Percentiles rank a stretch among this genome's conserved stretches.
These are phyloP conservation scores for Myotis davidii DNA, from an alignment of 2,113 vertebrate genomes.

Conservation along the genomic window DNA sequence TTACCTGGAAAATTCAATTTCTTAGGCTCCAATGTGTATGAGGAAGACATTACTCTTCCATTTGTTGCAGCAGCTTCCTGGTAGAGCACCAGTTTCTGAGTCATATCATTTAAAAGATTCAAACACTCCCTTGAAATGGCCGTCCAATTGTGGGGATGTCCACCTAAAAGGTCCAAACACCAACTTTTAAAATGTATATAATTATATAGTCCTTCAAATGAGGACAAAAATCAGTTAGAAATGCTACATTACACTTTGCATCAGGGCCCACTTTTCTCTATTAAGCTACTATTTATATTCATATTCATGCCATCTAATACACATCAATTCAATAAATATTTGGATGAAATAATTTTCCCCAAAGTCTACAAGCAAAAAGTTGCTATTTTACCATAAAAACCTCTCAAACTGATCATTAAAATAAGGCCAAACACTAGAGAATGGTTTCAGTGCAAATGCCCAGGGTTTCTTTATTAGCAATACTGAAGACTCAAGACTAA, in stretches of 20 bases:
- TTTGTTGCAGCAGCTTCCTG: slow-evolving; percentile 95
- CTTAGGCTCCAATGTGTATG: slow-evolving; percentile 82
- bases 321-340: neutral
- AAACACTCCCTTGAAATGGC: slow-evolving; percentile 94
- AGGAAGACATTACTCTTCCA: slow-evolving; percentile 89
- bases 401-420: neutral
- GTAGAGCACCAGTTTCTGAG: slow-evolving; percentile 90
- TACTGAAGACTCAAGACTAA: neutral
- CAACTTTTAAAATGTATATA: slow-evolving; percentile 46
- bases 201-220: neutral
- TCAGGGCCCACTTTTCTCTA: neutral
- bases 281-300: neutral
- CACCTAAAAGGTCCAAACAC: slow-evolving; percentile 86
- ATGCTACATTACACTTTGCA: neutral
- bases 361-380: slow-evolving; percentile 33
- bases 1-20: slow-evolving; percentile 79
- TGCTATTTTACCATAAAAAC: slow-evolving; percentile 11
- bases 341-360: slow-evolving; percentile 20
- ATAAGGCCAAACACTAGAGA: neutral
- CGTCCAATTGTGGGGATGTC: slow-evolving; percentile 96
- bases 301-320: neutral
- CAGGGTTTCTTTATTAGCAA: neutral
- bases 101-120: slow-evolving; percentile 91
- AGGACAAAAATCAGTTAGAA: neutral
- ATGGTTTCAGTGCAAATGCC: neutral